These are phyloP conservation scores for Ahaetulla prasina DNA, from an alignment of 2,113 vertebrate species.

Conservation along the genomic window DNA sequence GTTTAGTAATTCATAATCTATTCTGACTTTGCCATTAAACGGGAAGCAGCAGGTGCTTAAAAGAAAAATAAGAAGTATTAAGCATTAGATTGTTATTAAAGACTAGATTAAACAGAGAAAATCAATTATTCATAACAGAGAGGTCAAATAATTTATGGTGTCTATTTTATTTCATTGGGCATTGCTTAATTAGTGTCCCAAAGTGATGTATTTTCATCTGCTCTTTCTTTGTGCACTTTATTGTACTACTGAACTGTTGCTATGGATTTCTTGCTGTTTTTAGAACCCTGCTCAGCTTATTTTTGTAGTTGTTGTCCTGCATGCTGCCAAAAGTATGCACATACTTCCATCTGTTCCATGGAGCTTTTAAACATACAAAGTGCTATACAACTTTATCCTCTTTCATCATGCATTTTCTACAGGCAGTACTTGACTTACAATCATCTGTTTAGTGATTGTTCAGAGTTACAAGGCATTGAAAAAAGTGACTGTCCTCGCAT, in stretches of 20 bases:
- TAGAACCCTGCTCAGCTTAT: neutral
- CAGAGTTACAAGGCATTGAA: neutral
- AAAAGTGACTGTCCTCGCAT: neutral
- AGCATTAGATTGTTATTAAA: neutral
- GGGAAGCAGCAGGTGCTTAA: neutral
- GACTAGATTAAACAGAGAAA: neutral
- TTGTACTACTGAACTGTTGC: neutral
- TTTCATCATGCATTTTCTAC: neutral
- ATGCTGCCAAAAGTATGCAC: neutral
- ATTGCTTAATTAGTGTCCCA: neutral
- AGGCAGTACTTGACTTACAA: neutral
- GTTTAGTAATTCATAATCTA: neutral
- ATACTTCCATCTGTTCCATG: neutral
- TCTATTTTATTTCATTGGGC: neutral
- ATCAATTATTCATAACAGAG: neutral
- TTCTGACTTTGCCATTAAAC: neutral
- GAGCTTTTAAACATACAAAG: neutral
- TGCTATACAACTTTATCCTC: neutral
- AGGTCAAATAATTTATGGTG: neutral
- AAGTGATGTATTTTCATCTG: neutral
- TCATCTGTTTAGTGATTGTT: neutral
- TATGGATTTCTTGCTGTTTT: neutral
- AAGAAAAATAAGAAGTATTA: neutral
- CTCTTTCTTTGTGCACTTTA: neutral
- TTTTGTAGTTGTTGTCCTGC: neutral